Conservation (phyloP, 1,140 invertebrate genomes). For the Elymnias hypermnestra region DNA sequence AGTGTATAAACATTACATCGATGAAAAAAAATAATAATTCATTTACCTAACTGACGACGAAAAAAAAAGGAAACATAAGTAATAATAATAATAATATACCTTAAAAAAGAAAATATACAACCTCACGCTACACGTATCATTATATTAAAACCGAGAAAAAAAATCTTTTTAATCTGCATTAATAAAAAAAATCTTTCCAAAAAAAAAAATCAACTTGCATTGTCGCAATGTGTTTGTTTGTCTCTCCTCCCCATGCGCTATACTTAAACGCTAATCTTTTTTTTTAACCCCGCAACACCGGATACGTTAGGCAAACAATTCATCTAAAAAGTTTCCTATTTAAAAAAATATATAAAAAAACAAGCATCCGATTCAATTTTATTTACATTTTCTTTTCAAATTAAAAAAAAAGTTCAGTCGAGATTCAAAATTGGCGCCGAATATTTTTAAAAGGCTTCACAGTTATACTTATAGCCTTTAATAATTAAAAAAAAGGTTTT, state of each 20-base stretch:
- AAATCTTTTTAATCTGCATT: constrained; percentile 38
- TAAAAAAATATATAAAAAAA: constrained; percentile 33
- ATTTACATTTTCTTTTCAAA: constrained; percentile 44
- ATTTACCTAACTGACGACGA: constrained; percentile 68
- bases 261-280: constrained; percentile 50
- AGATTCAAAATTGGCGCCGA: constrained; percentile 41
- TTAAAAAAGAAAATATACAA: constrained; percentile 68
- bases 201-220: constrained; percentile 31
- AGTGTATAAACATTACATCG: constrained; percentile 71
- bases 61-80: constrained; percentile 34
- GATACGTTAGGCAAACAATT: too few relatives aligned
- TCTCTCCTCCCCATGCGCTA: constrained; percentile 43
- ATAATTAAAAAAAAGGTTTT: too few relatives aligned
- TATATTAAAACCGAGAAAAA: constrained; percentile 35
- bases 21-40: constrained; percentile 69
- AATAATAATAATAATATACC: constrained; percentile 39
- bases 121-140: constrained; percentile 62
- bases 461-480: too few relatives aligned
- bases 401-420: constrained; percentile 33
- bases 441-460: too few relatives aligned
- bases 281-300: too few relatives aligned
- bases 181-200: too few relatives aligned
- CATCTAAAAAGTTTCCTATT: constrained; percentile 15
- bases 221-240: constrained; percentile 39
- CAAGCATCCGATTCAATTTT: constrained; percentile 41